These are phyloP conservation scores for Gallinago nigripennis DNA, from an alignment of 2,797 vertebrate genomes.

Conservation along the genomic window DNA sequence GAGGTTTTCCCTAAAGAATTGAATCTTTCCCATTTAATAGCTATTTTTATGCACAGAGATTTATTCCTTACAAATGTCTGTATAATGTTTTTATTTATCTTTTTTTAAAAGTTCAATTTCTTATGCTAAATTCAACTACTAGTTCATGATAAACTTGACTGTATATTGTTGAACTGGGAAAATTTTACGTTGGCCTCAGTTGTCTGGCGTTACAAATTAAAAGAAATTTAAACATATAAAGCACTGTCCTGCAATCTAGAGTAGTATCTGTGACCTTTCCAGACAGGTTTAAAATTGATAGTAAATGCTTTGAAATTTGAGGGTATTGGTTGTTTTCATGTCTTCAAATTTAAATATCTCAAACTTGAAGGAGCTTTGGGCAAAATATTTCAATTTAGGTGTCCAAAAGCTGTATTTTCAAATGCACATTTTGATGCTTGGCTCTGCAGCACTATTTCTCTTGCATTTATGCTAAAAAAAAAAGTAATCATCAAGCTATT, in stretches of 20 bases:
- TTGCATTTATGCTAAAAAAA: not conserved
- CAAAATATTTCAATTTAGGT: not conserved
- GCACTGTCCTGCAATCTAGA: not conserved
- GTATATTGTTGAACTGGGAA: not conserved
- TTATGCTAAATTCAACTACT: not conserved
- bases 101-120: not conserved
- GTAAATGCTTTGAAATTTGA: not conserved
- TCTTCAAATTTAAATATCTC: not conserved
- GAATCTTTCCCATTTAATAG: not conserved
- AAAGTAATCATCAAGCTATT: not conserved
- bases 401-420: not conserved
- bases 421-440: not conserved
- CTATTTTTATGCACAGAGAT: not conserved
- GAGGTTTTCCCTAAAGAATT: slow-evolving; percentile 23
- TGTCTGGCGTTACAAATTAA: not conserved
- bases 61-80: not conserved
- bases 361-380: not conserved
- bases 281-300: not conserved
- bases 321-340: not conserved
- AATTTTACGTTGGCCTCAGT: not conserved
- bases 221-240: not conserved
- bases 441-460: not conserved
- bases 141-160: not conserved
- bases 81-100: not conserved
- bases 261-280: not conserved